Base-by-base conservation (phyloP, 2,797 vertebrate genomes). In the Orientallactaga sibirica region DNA sequence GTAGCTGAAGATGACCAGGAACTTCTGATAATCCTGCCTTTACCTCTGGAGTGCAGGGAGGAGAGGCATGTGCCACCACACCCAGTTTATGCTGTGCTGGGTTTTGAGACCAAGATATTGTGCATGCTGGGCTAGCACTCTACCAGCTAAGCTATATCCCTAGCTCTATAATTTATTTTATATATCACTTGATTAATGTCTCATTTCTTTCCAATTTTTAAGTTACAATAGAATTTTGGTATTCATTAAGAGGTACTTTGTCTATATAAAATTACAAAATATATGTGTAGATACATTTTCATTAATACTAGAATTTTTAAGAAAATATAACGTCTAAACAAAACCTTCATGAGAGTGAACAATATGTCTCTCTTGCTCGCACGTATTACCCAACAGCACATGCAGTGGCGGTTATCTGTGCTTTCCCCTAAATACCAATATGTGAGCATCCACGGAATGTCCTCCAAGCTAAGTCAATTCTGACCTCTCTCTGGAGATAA, bases 191-290 rank as follows among this genome's bases (percentile, higher is more conserved):
- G 22, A 68, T 9, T 78, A 29, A 68, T 79, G 12, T 67, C 76
- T 78, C 20, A 1, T 93, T 94, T 93, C 25, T 27, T 12, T 88
- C 88, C 20, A 94, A 93, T 77, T 67, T 76, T 11, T 80, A 78
- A 62, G 20, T 83, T 77, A 76, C 70, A 68, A 75, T 52, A 94
- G 1, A 88, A 16, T 76, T 90, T 92, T 91, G 84, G 7, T 41
- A 20, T 67, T 71, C 89, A 16, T 80, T 0, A 83, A 41, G 66
- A 83, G 14, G 5, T 12, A 74, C 78, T 88, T 92, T 80, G 79
- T 61, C 37, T 52, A 71, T 82, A 85, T 62, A 86, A 90, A 79
- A 92, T 74, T 2, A 64, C 27, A 93, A 77, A 93, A 94, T 79
- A 82, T 5, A 74, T 93, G 7, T 48, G 8, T 10, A 29, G n/a